phyloP scores from a whole-genome alignment of 37 sponge, comb jelly and placozoan genomes.

The Ianthella basta region DNA sequence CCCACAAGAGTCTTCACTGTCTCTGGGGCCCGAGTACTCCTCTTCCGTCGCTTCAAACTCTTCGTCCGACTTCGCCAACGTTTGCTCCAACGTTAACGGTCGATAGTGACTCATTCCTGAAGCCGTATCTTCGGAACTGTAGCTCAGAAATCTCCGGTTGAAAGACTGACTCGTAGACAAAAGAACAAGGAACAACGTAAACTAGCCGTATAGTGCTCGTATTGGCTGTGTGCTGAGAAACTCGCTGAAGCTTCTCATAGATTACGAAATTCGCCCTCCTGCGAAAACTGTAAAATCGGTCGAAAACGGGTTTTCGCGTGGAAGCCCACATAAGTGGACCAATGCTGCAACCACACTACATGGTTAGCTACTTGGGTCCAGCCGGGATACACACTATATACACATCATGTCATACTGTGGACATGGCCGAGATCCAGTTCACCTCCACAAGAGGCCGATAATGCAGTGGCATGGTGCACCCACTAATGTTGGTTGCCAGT shows the following conservation, averaged over 20 bases:
- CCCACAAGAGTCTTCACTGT: no score
- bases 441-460: no score
- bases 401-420: no score
- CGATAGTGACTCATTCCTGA: neutral
- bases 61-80: neutral
- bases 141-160: neutral
- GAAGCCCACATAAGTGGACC: conserved; percentile 16
- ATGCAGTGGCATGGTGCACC: no score
- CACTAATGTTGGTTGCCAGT: no score
- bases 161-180: neutral
- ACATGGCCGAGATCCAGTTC: no score
- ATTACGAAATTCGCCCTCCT: neutral
- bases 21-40: neutral
- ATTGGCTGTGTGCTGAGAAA: neutral
- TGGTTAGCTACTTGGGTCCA: no score
- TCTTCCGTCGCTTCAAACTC: neutral
- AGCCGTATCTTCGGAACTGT: neutral
- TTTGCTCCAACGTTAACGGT: neutral
- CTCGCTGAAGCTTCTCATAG: neutral
- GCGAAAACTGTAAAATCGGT: neutral
- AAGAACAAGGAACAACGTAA: neutral
- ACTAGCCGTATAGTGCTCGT: conserved; percentile 2
- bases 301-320: conserved; percentile 21
- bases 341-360: no score
- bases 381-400: no score